phyloP scores from a whole-genome alignment of 1,140 invertebrate genomes.

The Schlechtendalia chinensis region DNA sequence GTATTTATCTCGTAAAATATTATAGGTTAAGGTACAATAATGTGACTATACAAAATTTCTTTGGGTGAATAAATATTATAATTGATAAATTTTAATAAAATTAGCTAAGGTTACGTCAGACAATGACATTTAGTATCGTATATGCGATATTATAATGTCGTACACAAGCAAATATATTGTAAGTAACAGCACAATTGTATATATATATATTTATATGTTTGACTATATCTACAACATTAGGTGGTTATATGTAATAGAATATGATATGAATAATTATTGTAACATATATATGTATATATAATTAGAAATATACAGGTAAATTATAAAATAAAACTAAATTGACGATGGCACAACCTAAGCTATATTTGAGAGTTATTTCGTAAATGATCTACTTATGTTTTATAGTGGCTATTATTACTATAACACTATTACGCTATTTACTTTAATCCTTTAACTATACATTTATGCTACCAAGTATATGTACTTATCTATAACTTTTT shows the following conservation, averaged over 20 bases:
- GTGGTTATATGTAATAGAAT: neutral
- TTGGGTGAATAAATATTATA: neutral
- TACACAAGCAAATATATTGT: neutral
- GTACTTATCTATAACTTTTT: neutral
- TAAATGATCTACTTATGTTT: neutral
- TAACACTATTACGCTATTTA: neutral
- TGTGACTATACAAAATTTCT: neutral
- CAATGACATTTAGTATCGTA: neutral
- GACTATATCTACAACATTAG: neutral
- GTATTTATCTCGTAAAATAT: too few species aligned
- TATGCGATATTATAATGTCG: neutral
- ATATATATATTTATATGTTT: neutral
- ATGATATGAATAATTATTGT: too few species aligned
- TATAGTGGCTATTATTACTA: neutral
- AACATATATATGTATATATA: slow-evolving; percentile 3
- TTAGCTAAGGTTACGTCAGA: neutral
- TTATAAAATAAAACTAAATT: slow-evolving; percentile 22
- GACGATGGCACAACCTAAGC: slow-evolving; percentile 27
- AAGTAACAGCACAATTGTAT: neutral
- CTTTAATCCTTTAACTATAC: neutral
- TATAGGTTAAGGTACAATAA: too few species aligned
- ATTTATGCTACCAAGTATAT: neutral
- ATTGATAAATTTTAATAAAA: neutral
- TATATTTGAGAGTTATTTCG: slow-evolving; percentile 11
- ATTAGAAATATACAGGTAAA: neutral